Conservation (phyloP, 2,888 invertebrate species). For the Ophonus ardosiacus region DNA sequence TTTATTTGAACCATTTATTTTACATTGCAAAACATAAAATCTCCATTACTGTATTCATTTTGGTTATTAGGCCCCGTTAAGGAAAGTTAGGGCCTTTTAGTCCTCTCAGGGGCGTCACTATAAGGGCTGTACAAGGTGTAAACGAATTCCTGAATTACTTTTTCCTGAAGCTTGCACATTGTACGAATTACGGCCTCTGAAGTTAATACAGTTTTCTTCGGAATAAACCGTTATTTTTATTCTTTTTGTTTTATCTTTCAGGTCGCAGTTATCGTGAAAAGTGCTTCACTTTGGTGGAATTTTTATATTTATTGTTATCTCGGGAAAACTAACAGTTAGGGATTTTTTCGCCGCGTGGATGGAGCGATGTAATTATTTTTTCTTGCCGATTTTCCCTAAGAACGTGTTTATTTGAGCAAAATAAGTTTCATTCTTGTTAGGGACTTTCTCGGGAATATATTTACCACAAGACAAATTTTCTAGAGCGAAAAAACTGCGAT, state of each 20-base stretch:
- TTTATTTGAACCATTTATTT: no score
- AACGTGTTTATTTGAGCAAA: background rate
- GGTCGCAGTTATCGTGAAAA: slow-evolving; percentile 61
- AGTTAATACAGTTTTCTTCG: slow-evolving; percentile 56
- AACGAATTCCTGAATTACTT: slow-evolving; percentile 53
- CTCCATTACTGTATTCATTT: slow-evolving; percentile 26
- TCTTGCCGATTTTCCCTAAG: slow-evolving; percentile 24
- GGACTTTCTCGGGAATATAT: background rate
- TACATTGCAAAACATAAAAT: no score
- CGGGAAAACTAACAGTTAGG: slow-evolving; percentile 57
- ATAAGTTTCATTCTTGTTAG: background rate
- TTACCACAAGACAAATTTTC: no score
- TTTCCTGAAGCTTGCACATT: slow-evolving; percentile 23
- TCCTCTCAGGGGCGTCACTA: slow-evolving; percentile 51
- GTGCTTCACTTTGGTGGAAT: slow-evolving; percentile 46
- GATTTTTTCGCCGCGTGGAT: slow-evolving; percentile 38
- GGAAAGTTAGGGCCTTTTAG: slow-evolving; percentile 4
- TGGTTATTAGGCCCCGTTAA: background rate
- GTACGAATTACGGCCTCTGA: slow-evolving; percentile 13
- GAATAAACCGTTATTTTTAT: slow-evolving; percentile 59
- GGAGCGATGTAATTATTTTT: slow-evolving; percentile 50
- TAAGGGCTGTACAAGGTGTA: slow-evolving; percentile 46
- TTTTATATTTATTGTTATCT: slow-evolving; percentile 61
- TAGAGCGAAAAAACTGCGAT: no score
- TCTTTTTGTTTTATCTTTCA: slow-evolving; percentile 60